Base-by-base conservation (phyloP, 2,797 vertebrate genomes). In the Hafferia zeledoni region DNA sequence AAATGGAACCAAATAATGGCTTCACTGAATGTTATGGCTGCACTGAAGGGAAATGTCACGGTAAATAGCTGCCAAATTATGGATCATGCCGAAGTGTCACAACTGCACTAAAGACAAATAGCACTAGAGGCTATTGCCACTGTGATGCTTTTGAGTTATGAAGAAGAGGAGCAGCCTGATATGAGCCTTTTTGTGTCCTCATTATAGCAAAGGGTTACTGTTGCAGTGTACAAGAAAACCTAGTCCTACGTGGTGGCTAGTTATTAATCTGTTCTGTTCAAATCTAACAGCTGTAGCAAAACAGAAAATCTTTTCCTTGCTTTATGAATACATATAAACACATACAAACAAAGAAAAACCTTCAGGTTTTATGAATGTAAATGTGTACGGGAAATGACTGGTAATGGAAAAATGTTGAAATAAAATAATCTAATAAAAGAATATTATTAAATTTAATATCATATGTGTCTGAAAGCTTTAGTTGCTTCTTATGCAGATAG, bases 31-130 rank as follows among this genome's bases (percentile, higher is more conserved):
- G 98, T 98, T 98, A 98, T 98, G 98, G 98, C 98, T 98, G 97
- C 97, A 97, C 97, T 98, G 98, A 98, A 98, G 98, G 97, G 97
- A 98, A 98, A 98, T 98, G 98, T 98, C 98, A 98, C 97, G 97
- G 98, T 98, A 98, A 98, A 98, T 98, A 98, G 98, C 98, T 97
- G 97, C 98, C 98, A 98, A 98, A 98, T 98, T 98, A 98, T 98
- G 98, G 98, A 98, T 98, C 98, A 97, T 97, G 98, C 98, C 95
- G 96, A 96, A 98, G 98, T 98, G 98, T 98, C 98, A 98, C 98
- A 98, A 98, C 98, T 95, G 97, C 98, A 98, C 97, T 98, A 96
- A 97, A 98, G 98, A 98, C 98, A 98, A 98, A 98, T 98, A 96
- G 98, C 98, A 97, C 97, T 92, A 92, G 97, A 97, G 98, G 97